Base-by-base conservation (phyloP, 2,888 invertebrate genomes). In the Biston stratarius region DNA sequence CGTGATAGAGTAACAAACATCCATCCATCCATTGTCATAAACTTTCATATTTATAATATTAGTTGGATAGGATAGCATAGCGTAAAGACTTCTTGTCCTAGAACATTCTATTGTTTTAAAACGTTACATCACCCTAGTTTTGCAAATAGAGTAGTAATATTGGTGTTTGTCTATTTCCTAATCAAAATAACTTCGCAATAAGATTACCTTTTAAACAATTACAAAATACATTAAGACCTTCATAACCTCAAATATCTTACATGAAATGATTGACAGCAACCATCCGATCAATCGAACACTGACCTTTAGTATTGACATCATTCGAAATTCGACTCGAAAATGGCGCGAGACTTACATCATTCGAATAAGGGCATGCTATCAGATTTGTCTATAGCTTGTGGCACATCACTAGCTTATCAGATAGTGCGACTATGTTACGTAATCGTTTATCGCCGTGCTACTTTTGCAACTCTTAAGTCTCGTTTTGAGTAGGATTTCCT, bases 361-460 rank as follows among this genome's bases (percentile, higher is more conserved):
- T 38, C 40, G 60, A 64, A 64, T 66, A 72, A 71, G 68, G 71
- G 69, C 72, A 66, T 44, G 47, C 58, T 9, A 52, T 48, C 53
- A 40, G 51, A 61, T 67, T 67, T 59, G 66, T 69, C 69, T 66
- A 74, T 75, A 71, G 70, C 36, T 60, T 62, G 57, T 69, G 67
- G 76, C 59, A 74, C 84, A 80, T 81, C 82, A 76, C 80, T 82
- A 78, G 71, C 67, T 74, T 72, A 77, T 75, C 74, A 74, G 77
- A 79, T 78, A 67, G 62, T 66, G 64, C 71, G 24, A 24, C 1
- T 24, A 24, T 24, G 3, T 24, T 24, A 24, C 24, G 69, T 61
- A 62, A 66, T 61, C 55, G 45, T 61, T 61, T 58, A 61, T 74
- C 71, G 72, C 60, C 70, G 77, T 65, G 67, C 75, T 73, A 73